These are phyloP conservation scores for Onchidella celtica DNA, from an alignment of 2,888 invertebrate species.

Conservation along the genomic window DNA sequence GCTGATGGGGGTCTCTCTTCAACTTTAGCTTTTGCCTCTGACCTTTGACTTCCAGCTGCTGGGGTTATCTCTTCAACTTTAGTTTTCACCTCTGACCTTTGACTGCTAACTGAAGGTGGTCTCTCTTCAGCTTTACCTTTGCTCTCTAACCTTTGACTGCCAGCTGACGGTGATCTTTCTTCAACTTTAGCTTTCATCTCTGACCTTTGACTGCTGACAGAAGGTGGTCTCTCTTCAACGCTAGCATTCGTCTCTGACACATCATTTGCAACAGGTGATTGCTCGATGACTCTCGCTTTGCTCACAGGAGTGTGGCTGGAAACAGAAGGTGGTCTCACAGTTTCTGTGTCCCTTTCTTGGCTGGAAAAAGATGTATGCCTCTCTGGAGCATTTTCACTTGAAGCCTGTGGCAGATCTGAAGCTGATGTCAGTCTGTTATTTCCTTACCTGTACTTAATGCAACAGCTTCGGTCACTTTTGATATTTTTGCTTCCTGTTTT, in stretches of 20 bases:
- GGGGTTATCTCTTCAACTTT: not conserved
- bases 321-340: not conserved
- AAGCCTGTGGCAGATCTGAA: too few species aligned
- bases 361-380: not conserved
- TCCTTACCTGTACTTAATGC: too few species aligned
- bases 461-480: too few species aligned
- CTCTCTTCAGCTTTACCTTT: not conserved
- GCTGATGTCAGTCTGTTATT: too few species aligned
- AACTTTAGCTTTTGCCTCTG: constrained; percentile 7
- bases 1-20: constrained; percentile 20
- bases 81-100: not conserved
- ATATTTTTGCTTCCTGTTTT: not conserved
- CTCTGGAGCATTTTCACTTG: not conserved
- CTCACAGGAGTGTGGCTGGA: too few species aligned
- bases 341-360: not conserved
- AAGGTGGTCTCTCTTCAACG: not conserved
- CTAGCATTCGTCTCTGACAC: not conserved
- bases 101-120: not conserved
- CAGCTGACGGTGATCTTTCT: not conserved
- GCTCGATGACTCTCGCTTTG: too few species aligned
- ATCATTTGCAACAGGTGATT: too few species aligned
- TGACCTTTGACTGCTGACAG: not conserved
- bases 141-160: not conserved
- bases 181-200: not conserved
- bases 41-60: not conserved